Evolutionary conservation across 2,113 vertebrate species (phyloP), one percentile per base, ranked within the genome.

Genomic region (Solea solea): DNA sequence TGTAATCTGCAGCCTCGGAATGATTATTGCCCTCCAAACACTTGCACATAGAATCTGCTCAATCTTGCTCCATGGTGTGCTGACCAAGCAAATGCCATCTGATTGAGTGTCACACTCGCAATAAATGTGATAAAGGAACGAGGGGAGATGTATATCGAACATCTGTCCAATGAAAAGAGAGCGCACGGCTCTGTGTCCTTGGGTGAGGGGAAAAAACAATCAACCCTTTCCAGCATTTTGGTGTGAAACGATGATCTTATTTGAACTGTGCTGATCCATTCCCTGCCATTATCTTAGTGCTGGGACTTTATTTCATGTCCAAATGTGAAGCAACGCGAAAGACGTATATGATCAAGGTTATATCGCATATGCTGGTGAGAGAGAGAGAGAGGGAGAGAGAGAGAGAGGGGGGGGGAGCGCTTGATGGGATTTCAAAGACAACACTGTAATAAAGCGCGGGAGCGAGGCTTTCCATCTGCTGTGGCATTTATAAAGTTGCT

Each of bases 401-500:
- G 21, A 21, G 21, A 21, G 21, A 21, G 21, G 1, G 21, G 1
- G 21, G 21, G 21, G 21, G 21, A 21, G 21, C 12, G 0, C 56
- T 57, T 9, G 52, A 61, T 49, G 63, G 63, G 78, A 49, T 71
- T 76, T 80, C 50, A 71, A 58, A 78, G 79, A 48, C 60, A 63
- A 59, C 64, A 73, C 14, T 9, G 62, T 63, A 74, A 81, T 83
- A 82, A 85, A 82, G 66, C 70, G 34, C 56, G 42, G 50, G 55
- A 46, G 57, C 69, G 49, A 34, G 14, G 76, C 64, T 74, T 76
- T 81, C 81, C 77, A 81, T 87, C 86, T 87, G 86, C 79, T 64
- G 74, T 75, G 83, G 83, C 84, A 87, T 88, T 87, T 87, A 81
- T 34, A 85, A 88, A 84, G 50, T 73, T 86, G 80, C 86, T 82